phyloP scores from a whole-genome alignment of 2,797 vertebrate genomes.

The Pangasius macronema region DNA sequence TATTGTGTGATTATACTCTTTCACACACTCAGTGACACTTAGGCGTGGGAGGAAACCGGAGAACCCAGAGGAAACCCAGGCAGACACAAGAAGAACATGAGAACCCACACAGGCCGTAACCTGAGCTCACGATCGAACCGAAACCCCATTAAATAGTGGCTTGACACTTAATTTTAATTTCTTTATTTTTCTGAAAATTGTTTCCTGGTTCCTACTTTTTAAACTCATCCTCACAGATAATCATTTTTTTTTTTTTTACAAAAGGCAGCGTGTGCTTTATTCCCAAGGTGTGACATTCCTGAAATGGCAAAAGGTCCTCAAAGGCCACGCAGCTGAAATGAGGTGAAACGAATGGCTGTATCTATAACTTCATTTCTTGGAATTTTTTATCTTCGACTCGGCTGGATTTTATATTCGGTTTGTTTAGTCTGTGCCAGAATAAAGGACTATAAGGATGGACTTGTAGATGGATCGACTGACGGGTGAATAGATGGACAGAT shows the following conservation, averaged over 20 bases:
- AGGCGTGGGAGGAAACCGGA: background rate
- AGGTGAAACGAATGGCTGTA: background rate
- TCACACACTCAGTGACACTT: background rate
- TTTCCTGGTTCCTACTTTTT: no score
- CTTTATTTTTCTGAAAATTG: no score
- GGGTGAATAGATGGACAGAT: slow-evolving; percentile 6
- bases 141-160: no score
- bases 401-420: background rate
- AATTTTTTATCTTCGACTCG: background rate
- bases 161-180: no score
- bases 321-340: slow-evolving; percentile 4
- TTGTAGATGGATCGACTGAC: background rate
- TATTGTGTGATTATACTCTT: no score
- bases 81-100: background rate
- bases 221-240: background rate
- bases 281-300: background rate
- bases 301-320: slow-evolving; percentile 25
- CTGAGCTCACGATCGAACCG: background rate
- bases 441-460: background rate
- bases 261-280: background rate
- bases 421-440: background rate
- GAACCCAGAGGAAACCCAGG: background rate
- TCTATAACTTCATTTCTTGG: background rate
- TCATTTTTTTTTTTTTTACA: background rate
- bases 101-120: background rate